Evolutionary conservation across 2,797 vertebrate species (phyloP), one percentile per base, ranked within the genome.

Genomic region (Emydoidea blandingii): DNA sequence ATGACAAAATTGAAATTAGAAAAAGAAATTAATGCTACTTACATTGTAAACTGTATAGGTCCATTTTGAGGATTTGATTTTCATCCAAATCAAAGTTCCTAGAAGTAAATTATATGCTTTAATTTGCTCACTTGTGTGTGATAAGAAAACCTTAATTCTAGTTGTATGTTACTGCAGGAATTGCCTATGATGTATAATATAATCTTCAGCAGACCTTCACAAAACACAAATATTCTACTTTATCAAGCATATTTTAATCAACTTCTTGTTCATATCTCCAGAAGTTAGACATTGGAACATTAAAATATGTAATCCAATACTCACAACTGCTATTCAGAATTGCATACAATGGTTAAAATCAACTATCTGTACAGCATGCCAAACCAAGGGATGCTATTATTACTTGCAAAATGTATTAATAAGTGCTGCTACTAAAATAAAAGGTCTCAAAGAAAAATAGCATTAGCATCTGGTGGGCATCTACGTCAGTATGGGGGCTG

Each of bases 41-140:
- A 99, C 99, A 98, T 99, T 99, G 41, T 98, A 98, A 95, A 98
- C 98, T 84, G 97, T 98, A 72, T 99, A 99, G 57, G 98, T 98
- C 98, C 99, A 98, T 79, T 99, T 99, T 59, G 99, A 98, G 1
- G 98, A 98, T 98, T 99, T 99, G 10, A 99, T 98, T 97, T 99
- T 98, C 97, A 98, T 98, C 99, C 99, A 99, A 1, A 84, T 97
- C 80, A 99, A 98, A 89, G 98, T 94, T 86, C 98, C 99, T 99
- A 97, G 90, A 97, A 98, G 90, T 3, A 98, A 97, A 95, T 79
- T 52, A 81, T 57, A 86, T 9, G 12, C 11, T 90, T 81, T 88
- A 52, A 76, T 65, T 83, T 21, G 10, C 23, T 83, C 72, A 87
- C 49, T 34, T 53, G 19, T 78, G 74, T n/a, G 76, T 23, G 37